phyloP scores from a whole-genome alignment of 1,140 invertebrate species.

The Camponotus vicinus region DNA sequence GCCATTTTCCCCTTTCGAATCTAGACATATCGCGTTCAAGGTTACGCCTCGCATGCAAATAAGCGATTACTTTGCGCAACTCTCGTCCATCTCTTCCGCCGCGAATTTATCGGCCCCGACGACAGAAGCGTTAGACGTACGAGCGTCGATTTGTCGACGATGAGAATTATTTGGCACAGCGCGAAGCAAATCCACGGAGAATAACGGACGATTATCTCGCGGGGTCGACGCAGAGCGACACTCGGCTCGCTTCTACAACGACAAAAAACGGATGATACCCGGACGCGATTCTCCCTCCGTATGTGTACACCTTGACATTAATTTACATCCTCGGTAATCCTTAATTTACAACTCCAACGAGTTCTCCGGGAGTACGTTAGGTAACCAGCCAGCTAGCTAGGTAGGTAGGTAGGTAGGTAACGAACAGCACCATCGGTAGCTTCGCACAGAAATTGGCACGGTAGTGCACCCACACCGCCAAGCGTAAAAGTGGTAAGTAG shows the following conservation, averaged over 20 bases:
- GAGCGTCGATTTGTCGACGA: constrained; percentile 49
- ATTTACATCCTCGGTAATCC: constrained; percentile 75
- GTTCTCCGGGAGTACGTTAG: constrained; percentile 62
- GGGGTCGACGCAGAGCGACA: constrained; percentile 21
- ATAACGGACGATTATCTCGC: constrained; percentile 68
- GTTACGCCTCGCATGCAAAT: constrained; percentile 56
- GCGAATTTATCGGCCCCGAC: constrained; percentile 37
- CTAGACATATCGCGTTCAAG: constrained; percentile 57
- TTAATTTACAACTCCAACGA: constrained; percentile 73
- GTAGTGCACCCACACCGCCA: constrained; percentile 51
- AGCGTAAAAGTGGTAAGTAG: constrained; percentile 54
- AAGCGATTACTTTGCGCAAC: constrained; percentile 52
- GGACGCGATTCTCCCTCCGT: constrained; percentile 10
- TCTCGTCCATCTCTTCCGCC: constrained; percentile 29
- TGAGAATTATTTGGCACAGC: constrained; percentile 41
- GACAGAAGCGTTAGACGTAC: constrained; percentile 28
- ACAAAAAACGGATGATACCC: constrained; percentile 65
- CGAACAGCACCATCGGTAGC: constrained; percentile 67
- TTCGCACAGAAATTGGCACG: constrained; percentile 70
- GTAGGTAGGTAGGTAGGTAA: constrained; percentile 39
- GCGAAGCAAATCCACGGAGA: constrained; percentile 52
- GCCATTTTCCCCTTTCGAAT: constrained; percentile 33
- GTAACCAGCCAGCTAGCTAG: constrained; percentile 20
- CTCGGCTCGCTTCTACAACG: constrained; percentile 34
- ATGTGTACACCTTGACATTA: constrained; percentile 65